Percentiles rank a stretch among this genome's conserved stretches.
phyloP scores from a whole-genome alignment of 2,113 vertebrate genomes.

The Alligator mississippiensis region DNA sequence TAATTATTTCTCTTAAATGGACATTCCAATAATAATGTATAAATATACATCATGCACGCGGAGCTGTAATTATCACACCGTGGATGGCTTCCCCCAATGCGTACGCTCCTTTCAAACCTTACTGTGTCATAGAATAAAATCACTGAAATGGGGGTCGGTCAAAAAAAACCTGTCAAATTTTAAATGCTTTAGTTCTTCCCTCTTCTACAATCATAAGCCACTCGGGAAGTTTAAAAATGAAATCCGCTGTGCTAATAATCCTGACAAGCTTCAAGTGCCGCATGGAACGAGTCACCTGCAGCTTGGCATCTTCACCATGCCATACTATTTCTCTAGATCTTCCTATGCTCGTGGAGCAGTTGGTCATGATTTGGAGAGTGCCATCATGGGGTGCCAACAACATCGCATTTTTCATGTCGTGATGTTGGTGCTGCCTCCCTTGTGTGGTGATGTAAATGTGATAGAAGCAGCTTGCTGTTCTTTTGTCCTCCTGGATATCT shows the following conservation, averaged over 20 bases:
- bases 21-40: slow-evolving; percentile 55
- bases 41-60: slow-evolving; percentile 54
- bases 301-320: not conserved
- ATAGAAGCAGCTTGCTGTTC: not conserved
- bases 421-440: not conserved
- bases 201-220: not conserved
- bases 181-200: not conserved
- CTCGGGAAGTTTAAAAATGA: not conserved
- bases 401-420: not conserved
- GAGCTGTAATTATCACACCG: slow-evolving; percentile 32
- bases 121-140: not conserved
- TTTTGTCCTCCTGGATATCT: not conserved
- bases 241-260: not conserved
- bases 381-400: not conserved
- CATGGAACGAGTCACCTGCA: not conserved
- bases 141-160: not conserved
- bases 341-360: not conserved
- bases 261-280: not conserved
- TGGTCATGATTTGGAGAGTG: not conserved
- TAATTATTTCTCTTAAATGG: slow-evolving; percentile 72
- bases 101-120: not conserved
- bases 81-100: not conserved
- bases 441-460: not conserved
- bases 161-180: not conserved
- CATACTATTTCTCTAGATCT: not conserved